Evolutionary conservation across 1,140 invertebrate genomes (phyloP).

Genomic region (Drosophila ogumai): DNA sequence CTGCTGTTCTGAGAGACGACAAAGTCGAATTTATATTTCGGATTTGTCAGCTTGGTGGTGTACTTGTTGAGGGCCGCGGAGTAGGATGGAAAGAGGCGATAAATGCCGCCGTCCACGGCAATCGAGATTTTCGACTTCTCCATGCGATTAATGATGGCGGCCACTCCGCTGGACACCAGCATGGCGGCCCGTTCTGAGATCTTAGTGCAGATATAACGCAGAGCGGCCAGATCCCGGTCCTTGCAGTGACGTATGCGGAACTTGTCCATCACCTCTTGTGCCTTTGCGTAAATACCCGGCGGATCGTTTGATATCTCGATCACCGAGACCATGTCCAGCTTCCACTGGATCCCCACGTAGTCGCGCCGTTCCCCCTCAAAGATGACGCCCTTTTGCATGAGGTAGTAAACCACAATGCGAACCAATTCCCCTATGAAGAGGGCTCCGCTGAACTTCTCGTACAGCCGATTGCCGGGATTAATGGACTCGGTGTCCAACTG

Average conservation of each 20-base stretch:
- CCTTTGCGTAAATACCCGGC: conserved; percentile 91
- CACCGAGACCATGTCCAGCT: conserved; percentile 96
- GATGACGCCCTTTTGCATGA: conserved; percentile 52
- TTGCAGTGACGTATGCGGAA: conserved; percentile 91
- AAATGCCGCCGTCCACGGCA: conserved; percentile 99
- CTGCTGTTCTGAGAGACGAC: conserved; percentile 58
- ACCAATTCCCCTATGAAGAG: conserved; percentile 95
- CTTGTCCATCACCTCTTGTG: conserved; percentile 94
- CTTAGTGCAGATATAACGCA: conserved; percentile 95
- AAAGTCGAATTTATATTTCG: conserved; percentile 28
- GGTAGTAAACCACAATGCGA: conserved; percentile 80
- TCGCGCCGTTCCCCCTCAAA: conserved; percentile 47
- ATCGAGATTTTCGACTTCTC: conserved; percentile 94
- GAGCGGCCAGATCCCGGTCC: conserved; percentile 94
- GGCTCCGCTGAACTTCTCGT: conserved; percentile 96
- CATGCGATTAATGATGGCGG: conserved; percentile 93
- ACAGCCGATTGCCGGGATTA: conserved; percentile 90
- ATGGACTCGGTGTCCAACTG: conserved; percentile 93
- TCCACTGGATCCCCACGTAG: conserved; percentile 58
- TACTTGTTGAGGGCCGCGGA: conserved; percentile 34
- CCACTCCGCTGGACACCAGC: conserved; percentile 94
- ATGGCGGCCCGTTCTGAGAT: conserved; percentile 96
- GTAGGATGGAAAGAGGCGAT: conserved; percentile 94
- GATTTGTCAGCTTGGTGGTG: conserved; percentile 12
- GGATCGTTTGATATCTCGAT: conserved; percentile 96